Percentiles rank a stretch among this genome's conserved stretches.
phyloP scores from a whole-genome alignment of 2,113 vertebrate species.

The Daboia siamensis region DNA sequence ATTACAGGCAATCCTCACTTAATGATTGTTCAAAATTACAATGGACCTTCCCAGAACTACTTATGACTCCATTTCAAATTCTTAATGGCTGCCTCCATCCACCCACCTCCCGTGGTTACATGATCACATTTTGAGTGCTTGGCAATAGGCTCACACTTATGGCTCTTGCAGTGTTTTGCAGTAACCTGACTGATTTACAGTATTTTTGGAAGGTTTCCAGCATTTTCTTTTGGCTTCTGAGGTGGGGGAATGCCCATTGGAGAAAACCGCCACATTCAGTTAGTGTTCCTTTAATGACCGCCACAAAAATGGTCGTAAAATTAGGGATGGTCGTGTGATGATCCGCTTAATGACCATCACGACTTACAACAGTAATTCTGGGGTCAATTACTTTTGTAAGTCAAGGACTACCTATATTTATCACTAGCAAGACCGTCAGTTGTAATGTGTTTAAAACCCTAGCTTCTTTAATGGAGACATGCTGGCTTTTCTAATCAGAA shows the following conservation, averaged over 20 bases:
- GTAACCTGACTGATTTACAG: background rate
- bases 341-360: background rate
- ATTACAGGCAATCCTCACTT: background rate
- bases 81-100: accelerated
- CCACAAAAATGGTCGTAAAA: background rate
- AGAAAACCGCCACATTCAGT: background rate
- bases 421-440: background rate
- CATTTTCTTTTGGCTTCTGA: background rate
- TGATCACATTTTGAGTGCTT: background rate
- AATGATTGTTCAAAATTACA: background rate
- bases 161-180: background rate
- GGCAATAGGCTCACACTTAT: background rate
- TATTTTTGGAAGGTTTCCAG: background rate
- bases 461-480: background rate
- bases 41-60: background rate
- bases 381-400: background rate
- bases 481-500: background rate
- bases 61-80: background rate
- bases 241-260: background rate
- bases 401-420: background rate
- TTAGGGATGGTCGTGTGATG: background rate
- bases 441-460: background rate
- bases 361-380: background rate
- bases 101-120: background rate
- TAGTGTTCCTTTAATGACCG: background rate